These are phyloP conservation scores for Pantherophis alleghaniensis DNA, from an alignment of 2,797 vertebrate genomes.

Conservation along the genomic window DNA sequence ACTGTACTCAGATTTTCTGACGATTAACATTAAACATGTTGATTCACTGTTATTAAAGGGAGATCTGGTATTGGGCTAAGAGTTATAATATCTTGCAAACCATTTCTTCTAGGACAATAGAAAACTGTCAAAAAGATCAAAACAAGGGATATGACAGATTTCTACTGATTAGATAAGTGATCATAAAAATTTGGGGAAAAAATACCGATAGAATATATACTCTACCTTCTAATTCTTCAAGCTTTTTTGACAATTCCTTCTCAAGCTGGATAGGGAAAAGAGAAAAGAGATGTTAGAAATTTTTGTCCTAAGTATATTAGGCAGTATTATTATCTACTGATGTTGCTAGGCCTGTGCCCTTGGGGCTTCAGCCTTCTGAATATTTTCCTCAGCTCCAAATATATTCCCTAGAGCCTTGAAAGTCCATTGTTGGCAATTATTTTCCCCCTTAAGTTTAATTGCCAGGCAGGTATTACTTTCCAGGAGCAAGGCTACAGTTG, in stretches of 20 bases:
- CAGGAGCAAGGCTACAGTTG: not conserved
- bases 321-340: not conserved
- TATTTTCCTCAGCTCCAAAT: not conserved
- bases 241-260: slow-evolving; percentile 84
- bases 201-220: not conserved
- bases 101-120: not conserved
- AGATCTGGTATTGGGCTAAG: not conserved
- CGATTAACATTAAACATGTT: not conserved
- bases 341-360: not conserved
- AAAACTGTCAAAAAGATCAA: not conserved
- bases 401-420: not conserved
- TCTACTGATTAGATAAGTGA: not conserved
- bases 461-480: not conserved
- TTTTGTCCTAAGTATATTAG: not conserved
- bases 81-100: not conserved
- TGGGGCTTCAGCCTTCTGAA: not conserved
- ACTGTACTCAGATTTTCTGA: not conserved
- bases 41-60: not conserved
- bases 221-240: slow-evolving; percentile 90
- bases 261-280: slow-evolving; percentile 78
- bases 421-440: not conserved
- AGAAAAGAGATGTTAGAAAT: slow-evolving; percentile 37
- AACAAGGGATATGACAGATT: not conserved
- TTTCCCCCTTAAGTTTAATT: not conserved
- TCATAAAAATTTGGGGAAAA: not conserved